phyloP scores from a whole-genome alignment of 2,797 vertebrate genomes.

The Manis javanica region DNA sequence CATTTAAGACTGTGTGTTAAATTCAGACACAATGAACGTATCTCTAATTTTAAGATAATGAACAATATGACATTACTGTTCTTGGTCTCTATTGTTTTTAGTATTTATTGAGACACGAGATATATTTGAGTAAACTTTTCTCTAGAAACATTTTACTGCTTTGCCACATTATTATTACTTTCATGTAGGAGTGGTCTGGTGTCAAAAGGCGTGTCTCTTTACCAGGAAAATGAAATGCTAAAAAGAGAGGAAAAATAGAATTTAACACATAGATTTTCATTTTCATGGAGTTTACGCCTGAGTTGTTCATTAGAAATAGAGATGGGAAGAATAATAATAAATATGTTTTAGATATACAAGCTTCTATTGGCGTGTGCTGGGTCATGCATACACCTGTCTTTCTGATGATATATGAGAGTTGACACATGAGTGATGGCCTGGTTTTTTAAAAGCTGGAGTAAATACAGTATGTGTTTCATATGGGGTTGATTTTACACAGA shows the following conservation, averaged over 20 bases:
- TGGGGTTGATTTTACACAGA: background rate
- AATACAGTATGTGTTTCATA: background rate
- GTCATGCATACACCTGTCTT: accelerated
- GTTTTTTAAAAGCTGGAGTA: background rate
- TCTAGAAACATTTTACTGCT: background rate
- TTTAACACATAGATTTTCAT: background rate
- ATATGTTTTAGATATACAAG: no score
- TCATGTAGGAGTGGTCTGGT: no score
- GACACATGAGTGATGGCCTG: accelerated
- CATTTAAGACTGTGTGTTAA: background rate
- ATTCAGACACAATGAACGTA: background rate
- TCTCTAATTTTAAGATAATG: background rate
- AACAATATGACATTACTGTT: background rate
- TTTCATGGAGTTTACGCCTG: background rate
- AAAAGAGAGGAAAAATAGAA: background rate
- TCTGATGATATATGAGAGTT: background rate
- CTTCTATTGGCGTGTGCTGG: background rate
- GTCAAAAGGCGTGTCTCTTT: background rate
- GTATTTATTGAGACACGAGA: background rate
- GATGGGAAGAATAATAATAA: background rate
- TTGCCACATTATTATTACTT: background rate
- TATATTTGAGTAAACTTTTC: background rate
- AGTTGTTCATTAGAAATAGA: background rate
- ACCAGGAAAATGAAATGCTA: background rate
- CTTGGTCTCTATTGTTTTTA: background rate